phyloP scores from a whole-genome alignment of 2,113 vertebrate genomes.

The Sinocyclocheilus anshuiensis region DNA sequence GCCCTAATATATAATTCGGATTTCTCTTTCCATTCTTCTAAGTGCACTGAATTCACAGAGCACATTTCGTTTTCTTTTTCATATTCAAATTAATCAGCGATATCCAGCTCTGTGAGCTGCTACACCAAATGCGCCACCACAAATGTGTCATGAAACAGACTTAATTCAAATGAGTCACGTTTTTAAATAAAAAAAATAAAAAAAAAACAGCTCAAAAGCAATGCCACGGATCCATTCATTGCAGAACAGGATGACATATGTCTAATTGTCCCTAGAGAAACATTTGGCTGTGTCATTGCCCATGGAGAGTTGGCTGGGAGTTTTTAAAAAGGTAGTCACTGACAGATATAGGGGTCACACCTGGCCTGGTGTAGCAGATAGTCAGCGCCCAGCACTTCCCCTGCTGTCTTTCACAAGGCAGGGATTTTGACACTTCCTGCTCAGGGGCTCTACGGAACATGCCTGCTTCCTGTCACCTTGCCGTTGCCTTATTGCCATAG shows the following conservation, averaged over 20 bases:
- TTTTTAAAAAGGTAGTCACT: conserved; percentile 53
- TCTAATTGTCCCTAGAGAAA: conserved; percentile 48
- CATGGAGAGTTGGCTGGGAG: conserved; percentile 34
- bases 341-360: conserved; percentile 60
- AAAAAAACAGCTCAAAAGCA: neutral
- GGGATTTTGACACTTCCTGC: conserved; percentile 48
- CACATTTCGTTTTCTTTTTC: conserved; percentile 16
- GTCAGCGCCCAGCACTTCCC: conserved; percentile 51
- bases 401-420: conserved; percentile 44
- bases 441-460: conserved; percentile 44
- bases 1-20: too few species aligned
- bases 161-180: conserved; percentile 35
- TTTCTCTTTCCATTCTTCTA: neutral
- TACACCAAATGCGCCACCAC: neutral
- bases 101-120: neutral
- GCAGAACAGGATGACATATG: conserved; percentile 49
- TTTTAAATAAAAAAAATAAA: neutral
- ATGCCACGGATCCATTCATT: neutral
- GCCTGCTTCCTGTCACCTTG: conserved; percentile 61
- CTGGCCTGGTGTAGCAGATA: conserved; percentile 48
- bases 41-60: neutral
- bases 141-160: conserved; percentile 17
- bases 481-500: conserved; percentile 34
- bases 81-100: conserved; percentile 16
- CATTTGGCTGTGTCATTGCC: conserved; percentile 25